A percentile compares a stretch with the other conserved stretches of the same genome.
Conservation (phyloP, 2,113 vertebrate species). For the Halcyon senegalensis region DNA sequence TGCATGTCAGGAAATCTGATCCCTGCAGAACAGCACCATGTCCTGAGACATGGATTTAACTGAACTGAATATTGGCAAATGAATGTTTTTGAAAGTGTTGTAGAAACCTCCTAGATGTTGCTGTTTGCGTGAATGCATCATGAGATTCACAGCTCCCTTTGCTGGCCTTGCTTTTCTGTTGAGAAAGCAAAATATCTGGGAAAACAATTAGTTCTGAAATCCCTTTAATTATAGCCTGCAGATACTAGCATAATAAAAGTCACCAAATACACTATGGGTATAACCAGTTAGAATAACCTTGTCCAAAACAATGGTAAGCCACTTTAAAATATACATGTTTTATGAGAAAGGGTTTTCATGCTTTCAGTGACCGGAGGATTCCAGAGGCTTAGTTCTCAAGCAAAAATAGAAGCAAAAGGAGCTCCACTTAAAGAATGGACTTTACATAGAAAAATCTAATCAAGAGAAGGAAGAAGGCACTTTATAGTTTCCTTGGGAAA, state of each 20-base stretch:
- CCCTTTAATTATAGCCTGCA: neutral
- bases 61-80: too few relatives aligned
- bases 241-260: neutral
- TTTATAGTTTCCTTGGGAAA: neutral
- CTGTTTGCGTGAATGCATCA: neutral
- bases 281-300: neutral
- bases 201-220: neutral
- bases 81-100: fast-evolving
- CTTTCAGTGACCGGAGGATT: neutral
- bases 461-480: neutral
- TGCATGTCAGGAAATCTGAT: neutral
- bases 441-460: neutral
- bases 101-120: fast-evolving
- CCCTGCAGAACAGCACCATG: neutral
- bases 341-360: neutral
- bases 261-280: neutral
- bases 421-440: neutral
- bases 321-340: fast-evolving
- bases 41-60: neutral
- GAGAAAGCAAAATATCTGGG: neutral
- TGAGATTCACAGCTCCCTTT: neutral
- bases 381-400: neutral
- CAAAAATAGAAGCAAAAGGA: neutral
- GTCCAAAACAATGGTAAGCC: neutral
- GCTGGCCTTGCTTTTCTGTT: neutral